These are phyloP conservation scores for Nothocercus nigrocapillus DNA, from an alignment of 2,113 vertebrate species.

Conservation along the genomic window DNA sequence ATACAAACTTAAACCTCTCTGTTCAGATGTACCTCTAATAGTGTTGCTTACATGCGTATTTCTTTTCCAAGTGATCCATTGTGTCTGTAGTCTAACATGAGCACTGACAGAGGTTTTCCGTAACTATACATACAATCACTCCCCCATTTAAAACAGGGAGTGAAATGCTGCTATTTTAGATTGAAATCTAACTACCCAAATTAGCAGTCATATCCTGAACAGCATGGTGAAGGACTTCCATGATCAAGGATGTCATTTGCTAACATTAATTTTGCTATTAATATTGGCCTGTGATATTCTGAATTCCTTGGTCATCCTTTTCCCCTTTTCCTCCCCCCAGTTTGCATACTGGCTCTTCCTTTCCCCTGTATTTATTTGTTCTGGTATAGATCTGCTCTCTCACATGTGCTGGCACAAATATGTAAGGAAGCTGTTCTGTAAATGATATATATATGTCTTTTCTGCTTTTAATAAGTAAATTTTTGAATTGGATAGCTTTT, in stretches of 20 bases:
- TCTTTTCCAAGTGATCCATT: background rate
- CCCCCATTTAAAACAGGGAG: background rate
- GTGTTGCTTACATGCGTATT: background rate
- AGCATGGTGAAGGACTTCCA: background rate
- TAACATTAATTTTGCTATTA: background rate
- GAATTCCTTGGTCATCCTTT: background rate
- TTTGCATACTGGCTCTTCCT: background rate
- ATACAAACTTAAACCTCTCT: background rate
- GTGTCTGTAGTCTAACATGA: background rate
- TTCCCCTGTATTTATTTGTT: too few relatives aligned
- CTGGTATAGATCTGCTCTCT: background rate
- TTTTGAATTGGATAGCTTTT: background rate
- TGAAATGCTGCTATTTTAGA: background rate
- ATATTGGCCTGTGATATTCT: background rate
- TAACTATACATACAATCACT: background rate
- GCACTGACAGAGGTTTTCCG: background rate
- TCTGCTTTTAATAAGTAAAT: background rate
- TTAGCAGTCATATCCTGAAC: background rate
- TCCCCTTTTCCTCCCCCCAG: rapidly evolving
- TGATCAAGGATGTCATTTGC: background rate
- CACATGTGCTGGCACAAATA: background rate
- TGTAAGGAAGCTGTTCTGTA: background rate
- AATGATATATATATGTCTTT: too few relatives aligned
- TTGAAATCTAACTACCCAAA: background rate
- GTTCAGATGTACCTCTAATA: background rate